These are phyloP conservation scores for Triplophysa siluroides DNA, from an alignment of 2,113 vertebrate species.

Conservation along the genomic window DNA sequence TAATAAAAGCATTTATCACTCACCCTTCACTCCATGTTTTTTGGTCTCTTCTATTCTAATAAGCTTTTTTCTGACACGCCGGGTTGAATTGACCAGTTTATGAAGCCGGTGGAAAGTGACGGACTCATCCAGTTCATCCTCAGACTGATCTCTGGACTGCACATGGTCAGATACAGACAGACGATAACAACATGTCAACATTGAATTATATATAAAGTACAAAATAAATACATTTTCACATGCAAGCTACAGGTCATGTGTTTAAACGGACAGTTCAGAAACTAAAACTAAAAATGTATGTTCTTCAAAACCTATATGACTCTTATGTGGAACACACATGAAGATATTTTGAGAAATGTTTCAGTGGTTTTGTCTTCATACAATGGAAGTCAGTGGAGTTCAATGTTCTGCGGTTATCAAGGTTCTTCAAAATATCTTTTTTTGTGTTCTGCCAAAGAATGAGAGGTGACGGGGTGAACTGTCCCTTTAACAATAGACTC, in stretches of 20 bases:
- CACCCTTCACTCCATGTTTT: slow-evolving; percentile 85
- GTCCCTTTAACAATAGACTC: background rate
- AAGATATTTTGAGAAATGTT: no score
- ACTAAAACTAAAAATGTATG: no score
- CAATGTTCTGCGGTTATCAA: no score
- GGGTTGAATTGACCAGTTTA: slow-evolving; percentile 93
- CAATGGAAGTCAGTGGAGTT: no score
- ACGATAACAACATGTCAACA: background rate
- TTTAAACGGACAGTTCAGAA: background rate
- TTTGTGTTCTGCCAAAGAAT: no score
- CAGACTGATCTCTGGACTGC: slow-evolving; percentile 90
- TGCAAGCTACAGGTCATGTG: background rate
- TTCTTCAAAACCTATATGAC: no score
- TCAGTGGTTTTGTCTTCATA: no score
- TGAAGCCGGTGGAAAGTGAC: slow-evolving; percentile 91
- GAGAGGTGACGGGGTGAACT: no score
- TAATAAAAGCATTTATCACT: background rate
- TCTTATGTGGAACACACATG: no score
- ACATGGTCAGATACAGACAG: slow-evolving; percentile 19
- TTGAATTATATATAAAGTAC: background rate
- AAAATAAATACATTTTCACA: background rate
- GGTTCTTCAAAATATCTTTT: no score
- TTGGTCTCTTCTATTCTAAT: slow-evolving; percentile 90
- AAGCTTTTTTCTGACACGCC: slow-evolving; percentile 92
- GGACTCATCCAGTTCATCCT: slow-evolving; percentile 90